These are phyloP conservation scores for Sisor rabdophorus DNA, from an alignment of 2,113 vertebrate genomes.

Conservation along the genomic window DNA sequence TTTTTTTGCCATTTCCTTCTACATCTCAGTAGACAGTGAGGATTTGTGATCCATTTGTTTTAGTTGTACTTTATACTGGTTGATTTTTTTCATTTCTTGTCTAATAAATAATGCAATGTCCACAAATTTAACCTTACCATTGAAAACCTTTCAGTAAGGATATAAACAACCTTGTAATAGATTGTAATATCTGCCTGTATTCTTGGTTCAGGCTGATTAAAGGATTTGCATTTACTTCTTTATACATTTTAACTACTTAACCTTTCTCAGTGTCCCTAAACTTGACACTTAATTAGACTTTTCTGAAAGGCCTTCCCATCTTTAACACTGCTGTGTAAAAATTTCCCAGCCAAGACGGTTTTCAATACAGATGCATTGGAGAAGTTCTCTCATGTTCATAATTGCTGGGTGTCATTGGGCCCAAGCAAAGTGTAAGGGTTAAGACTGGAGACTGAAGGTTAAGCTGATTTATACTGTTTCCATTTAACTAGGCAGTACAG, in stretches of 20 bases:
- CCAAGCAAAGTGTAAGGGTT: constrained; percentile 8
- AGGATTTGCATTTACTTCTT: no score
- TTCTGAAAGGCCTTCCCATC: constrained; percentile 24
- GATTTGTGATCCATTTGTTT: neutral
- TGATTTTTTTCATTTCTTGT: no score
- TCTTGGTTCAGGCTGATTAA: neutral
- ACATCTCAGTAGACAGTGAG: no score
- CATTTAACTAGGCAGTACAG: constrained; percentile 19
- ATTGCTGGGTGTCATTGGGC: constrained; percentile 29
- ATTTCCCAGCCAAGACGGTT: constrained; percentile 8
- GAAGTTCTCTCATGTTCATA: constrained; percentile 21
- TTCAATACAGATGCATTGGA: constrained; percentile 31
- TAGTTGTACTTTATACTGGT: no score
- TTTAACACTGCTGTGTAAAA: constrained; percentile 28
- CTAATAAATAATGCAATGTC: neutral
- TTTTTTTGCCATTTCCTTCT: no score
- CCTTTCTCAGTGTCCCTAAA: constrained; percentile 8
- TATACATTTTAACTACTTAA: no score
- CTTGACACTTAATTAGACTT: neutral
- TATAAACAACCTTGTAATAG: neutral
- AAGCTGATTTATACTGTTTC: constrained; percentile 28
- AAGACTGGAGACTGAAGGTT: constrained; percentile 10
- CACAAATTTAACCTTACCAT: neutral
- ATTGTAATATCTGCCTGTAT: neutral
- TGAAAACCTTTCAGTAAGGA: neutral